A percentile compares a stretch with the other conserved stretches of the same genome.
These are phyloP conservation scores for Lycia hirtaria DNA, from an alignment of 2,888 invertebrate genomes.

Conservation along the genomic window DNA sequence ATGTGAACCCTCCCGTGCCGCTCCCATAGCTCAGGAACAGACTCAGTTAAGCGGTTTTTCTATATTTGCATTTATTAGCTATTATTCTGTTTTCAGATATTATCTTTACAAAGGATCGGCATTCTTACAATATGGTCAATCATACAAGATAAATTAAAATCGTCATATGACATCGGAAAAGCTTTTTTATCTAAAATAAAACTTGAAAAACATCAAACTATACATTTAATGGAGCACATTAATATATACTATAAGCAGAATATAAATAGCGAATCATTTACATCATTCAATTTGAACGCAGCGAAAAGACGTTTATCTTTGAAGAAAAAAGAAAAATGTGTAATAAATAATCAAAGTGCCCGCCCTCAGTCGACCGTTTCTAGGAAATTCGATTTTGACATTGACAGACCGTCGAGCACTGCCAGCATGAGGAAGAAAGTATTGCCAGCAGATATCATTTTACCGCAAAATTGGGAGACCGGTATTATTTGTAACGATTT, in stretches of 20 bases:
- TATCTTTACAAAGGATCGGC: conserved; percentile 68
- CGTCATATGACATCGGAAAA: conserved; percentile 63
- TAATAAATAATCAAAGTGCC: conserved; percentile 47
- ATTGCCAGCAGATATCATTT: conserved; percentile 53
- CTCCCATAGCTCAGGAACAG: too few relatives aligned
- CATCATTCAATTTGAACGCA: conserved; percentile 64
- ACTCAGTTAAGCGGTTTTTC: too few relatives aligned
- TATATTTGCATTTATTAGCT: not conserved
- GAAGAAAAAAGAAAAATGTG: conserved; percentile 58
- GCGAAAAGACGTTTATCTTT: conserved; percentile 64
- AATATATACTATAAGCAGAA: conserved; percentile 44
- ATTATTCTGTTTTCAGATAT: conserved; percentile 59
- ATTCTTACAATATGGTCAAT: conserved; percentile 72
- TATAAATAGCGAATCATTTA: conserved; percentile 7
- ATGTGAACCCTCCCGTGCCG: too few relatives aligned
- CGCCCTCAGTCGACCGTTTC: conserved; percentile 60
- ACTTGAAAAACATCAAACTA: conserved; percentile 64
- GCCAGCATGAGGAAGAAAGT: conserved; percentile 54
- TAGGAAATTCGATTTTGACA: conserved; percentile 51
- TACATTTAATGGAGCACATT: conserved; percentile 60
- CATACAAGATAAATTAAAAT: conserved; percentile 64
- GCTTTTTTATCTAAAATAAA: conserved; percentile 74
- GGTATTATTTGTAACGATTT: conserved; percentile 67
- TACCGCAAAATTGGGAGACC: conserved; percentile 59
- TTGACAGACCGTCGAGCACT: conserved; percentile 64